Percentiles rank a stretch among this genome's conserved stretches.
Evolutionary conservation across 2,113 vertebrate genomes (phyloP).

Genomic region (Pterocles gutturalis): DNA sequence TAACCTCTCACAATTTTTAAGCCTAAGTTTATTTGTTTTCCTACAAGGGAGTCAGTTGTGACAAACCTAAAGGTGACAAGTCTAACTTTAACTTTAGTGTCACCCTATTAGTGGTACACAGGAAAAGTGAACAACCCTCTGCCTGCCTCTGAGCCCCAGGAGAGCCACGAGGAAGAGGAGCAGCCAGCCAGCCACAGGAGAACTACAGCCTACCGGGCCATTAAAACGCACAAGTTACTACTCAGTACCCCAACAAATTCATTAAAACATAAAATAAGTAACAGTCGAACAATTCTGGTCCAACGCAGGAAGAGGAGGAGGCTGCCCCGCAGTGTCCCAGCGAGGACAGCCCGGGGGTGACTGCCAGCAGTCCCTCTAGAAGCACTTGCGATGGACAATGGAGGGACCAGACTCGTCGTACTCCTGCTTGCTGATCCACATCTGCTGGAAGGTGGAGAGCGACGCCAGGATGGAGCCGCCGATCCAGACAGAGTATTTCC

Average conservation of each 20-base stretch:
- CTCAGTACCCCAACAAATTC: not conserved
- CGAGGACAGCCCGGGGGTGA: not conserved
- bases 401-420: slow-evolving; percentile 79
- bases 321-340: not conserved
- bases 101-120: not conserved
- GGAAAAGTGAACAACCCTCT: not conserved
- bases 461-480: slow-evolving; percentile 78
- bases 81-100: not conserved
- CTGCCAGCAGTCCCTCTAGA: slow-evolving; percentile 62
- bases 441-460: slow-evolving; percentile 80
- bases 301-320: not conserved
- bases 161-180: not conserved
- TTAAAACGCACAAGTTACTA: not conserved
- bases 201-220: not conserved
- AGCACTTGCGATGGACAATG: slow-evolving; percentile 75
- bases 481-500: slow-evolving; percentile 76
- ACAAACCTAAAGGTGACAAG: not conserved
- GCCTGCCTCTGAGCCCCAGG: too few relatives aligned
- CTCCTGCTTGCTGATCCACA: slow-evolving; percentile 84
- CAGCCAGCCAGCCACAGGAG: not conserved
- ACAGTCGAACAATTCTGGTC: not conserved
- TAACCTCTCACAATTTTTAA: not conserved
- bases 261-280: not conserved
- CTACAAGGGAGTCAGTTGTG: not conserved
- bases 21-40: slow-evolving; percentile 23